Conservation (phyloP, 2,797 vertebrate species). For the Orestias chungarensis region DNA sequence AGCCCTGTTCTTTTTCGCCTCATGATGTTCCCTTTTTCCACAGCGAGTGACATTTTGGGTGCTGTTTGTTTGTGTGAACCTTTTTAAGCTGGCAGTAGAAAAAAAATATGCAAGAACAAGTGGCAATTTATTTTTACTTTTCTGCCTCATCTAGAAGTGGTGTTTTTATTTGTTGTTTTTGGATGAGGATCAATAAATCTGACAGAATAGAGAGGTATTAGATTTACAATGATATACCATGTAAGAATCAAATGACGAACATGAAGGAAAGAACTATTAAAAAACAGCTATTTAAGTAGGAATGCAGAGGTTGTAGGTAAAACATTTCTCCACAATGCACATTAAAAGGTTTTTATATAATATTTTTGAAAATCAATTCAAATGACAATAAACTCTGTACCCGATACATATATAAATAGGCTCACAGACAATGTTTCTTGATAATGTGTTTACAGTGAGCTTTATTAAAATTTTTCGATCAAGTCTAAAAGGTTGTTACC, state of each 20-base stretch:
- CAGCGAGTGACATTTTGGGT: slow-evolving; percentile 41
- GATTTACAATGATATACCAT: slow-evolving; percentile 19
- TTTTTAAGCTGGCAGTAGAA: slow-evolving; percentile 25
- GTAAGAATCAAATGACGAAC: slow-evolving; percentile 13
- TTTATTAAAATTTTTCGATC: slow-evolving; percentile 2
- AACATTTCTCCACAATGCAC: slow-evolving; percentile 5
- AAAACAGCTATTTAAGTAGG: neutral
- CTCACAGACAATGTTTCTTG: neutral
- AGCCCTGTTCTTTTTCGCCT: slow-evolving; percentile 8
- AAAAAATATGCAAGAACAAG: slow-evolving; percentile 18
- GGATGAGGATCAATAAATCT: slow-evolving; percentile 1
- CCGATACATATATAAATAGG: slow-evolving; percentile 1
- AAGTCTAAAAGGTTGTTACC: neutral
- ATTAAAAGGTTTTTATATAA: slow-evolving; percentile 5
- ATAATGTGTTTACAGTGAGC: slow-evolving; percentile 1
- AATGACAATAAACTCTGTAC: neutral
- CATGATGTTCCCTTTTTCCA: slow-evolving; percentile 10
- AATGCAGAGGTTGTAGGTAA: neutral
- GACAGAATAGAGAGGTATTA: slow-evolving; percentile 11
- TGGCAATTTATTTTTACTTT: neutral
- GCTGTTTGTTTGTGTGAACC: slow-evolving; percentile 31
- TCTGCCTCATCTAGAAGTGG: slow-evolving; percentile 7
- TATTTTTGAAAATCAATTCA: slow-evolving; percentile 4
- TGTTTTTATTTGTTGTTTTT: too few relatives aligned
- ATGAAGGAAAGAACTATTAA: slow-evolving; percentile 1